Base-by-base conservation (phyloP, 2,797 vertebrate species). In the Serranus cabrilla region DNA sequence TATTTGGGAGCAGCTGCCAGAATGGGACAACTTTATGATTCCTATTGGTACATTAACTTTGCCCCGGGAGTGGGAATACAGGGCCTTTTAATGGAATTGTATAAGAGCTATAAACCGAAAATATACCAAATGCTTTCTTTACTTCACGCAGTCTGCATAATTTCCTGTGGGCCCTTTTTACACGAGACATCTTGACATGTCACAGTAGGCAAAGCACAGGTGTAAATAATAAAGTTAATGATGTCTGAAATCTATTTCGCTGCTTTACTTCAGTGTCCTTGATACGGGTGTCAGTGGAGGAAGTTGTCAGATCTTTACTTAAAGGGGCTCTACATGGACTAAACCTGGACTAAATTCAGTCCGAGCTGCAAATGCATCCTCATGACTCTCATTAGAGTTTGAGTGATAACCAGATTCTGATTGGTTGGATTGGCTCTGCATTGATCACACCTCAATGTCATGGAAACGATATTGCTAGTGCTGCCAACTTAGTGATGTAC, bases 11-110 rank as follows among this genome's bases (percentile, higher is more conserved):
- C 56, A 46, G 20, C 27, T 54, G 27, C n/a, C 9, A 2, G 37
- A 14, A 50, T 52, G 54, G 12, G 23, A 16, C 11, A 25, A 10
- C 20, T 54, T 42, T 16, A 11, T 40, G 37, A n/a, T 25, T 51
- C 21, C 40, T 40, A 40, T 40, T 52, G 49, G 62, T 52, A 25
- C 17, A 40, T 52, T 52, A 65, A 52, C 34, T 40, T 52, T 65
- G 21, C 21, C 21, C 21, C 37, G 27, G 49, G 25, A 18, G 42
- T 9, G 17, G 17, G 0, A 10, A 11, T 0, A 25, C 0, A 25
- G 10, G 37, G 34, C 46, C 61, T 7, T 64, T 50, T 39, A 50
- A 23, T 2, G 13, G n/a, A 57, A 39, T 12, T 34, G 25, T 27
- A 42, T 50, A 40, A 54, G 20, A 69, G 31, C 45, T 25, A 8